phyloP scores from a whole-genome alignment of 2,888 invertebrate species.

The Taphrorychus bicolor region DNA sequence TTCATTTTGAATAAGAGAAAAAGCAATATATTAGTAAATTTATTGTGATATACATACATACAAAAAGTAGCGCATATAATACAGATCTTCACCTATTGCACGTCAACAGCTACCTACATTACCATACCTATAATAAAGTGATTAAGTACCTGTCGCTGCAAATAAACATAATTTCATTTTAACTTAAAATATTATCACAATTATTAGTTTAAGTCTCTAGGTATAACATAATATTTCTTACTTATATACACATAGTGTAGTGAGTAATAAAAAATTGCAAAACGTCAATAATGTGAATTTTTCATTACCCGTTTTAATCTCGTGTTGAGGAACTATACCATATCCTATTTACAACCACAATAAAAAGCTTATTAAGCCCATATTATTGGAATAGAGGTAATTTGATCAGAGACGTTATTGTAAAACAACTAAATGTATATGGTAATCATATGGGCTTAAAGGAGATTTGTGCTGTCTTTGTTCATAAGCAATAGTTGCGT shows the following conservation, averaged over 20 bases:
- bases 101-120: no score
- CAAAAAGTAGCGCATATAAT: no score
- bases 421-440: no score
- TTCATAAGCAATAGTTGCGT: no score
- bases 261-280: conserved; percentile 4
- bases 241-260: neutral
- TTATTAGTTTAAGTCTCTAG: conserved; percentile 1
- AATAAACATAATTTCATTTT: neutral
- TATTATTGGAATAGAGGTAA: neutral
- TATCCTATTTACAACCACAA: conserved; percentile 29
- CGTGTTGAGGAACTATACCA: conserved; percentile 49
- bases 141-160: neutral
- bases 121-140: no score
- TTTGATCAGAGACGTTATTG: no score
- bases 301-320: conserved; percentile 2
- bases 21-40: no score
- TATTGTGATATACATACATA: no score
- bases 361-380: neutral
- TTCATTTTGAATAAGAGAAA: no score
- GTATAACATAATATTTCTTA: neutral
- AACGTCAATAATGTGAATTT: neutral
- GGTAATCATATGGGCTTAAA: no score
- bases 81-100: no score
- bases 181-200: conserved; percentile 9
- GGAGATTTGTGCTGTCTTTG: no score